phyloP scores from a whole-genome alignment of 2,797 vertebrate genomes.

The Crypturellus tataupa region DNA sequence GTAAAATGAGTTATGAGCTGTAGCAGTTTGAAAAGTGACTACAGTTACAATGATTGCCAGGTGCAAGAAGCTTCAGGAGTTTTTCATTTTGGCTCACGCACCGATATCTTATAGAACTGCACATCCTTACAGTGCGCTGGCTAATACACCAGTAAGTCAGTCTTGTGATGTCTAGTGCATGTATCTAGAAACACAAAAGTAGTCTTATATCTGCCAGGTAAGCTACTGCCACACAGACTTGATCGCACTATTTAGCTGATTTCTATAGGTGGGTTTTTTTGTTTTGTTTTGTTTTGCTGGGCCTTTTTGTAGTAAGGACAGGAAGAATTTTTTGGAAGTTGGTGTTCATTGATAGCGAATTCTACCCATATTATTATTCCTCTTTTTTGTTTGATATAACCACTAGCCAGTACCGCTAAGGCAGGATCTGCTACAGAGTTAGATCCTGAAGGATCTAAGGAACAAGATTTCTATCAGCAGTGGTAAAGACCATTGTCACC shows the following conservation, averaged over 20 bases:
- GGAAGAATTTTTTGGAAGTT: no score
- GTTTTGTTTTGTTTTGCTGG: no score
- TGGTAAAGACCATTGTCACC: no score
- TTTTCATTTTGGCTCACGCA: neutral
- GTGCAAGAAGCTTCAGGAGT: neutral
- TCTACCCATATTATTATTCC: no score
- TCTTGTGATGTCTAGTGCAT: neutral
- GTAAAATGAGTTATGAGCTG: constrained; percentile 21
- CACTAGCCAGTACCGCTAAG: no score
- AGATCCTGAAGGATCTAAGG: no score
- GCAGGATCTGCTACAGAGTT: no score
- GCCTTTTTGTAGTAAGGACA: no score
- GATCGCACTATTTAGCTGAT: neutral
- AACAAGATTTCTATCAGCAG: no score
- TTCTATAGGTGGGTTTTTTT: neutral
- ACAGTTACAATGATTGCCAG: neutral
- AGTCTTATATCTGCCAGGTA: neutral
- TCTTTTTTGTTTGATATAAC: no score
- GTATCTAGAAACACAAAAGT: neutral
- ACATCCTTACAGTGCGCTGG: neutral
- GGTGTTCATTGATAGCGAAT: no score
- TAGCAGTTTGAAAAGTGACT: constrained; percentile 9
- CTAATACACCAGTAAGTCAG: neutral
- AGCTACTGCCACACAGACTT: constrained; percentile 8
- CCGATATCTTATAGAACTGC: neutral